Conservation (phyloP, 2,888 invertebrate species). For the Platycnemis pennipes region DNA sequence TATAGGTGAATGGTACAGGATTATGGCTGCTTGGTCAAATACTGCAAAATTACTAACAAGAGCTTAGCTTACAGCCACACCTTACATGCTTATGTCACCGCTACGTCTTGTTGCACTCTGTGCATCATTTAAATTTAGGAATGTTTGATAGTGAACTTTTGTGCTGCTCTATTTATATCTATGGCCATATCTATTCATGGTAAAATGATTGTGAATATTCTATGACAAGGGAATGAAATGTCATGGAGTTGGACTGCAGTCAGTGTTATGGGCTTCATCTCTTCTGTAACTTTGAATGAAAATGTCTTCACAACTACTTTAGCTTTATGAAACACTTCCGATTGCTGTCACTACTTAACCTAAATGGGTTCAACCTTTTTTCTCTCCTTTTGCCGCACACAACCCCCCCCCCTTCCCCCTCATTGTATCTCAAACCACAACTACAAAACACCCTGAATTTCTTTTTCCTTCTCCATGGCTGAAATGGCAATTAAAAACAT, state of each 20-base stretch:
- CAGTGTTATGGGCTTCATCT: conserved; percentile 10
- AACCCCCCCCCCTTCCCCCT: not conserved
- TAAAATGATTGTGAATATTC: not conserved
- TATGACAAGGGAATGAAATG: not conserved
- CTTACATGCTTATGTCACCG: no score
- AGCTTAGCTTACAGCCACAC: no score
- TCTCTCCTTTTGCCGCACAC: conserved; percentile 11
- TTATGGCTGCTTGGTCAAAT: no score
- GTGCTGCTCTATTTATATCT: no score
- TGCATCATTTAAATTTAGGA: no score
- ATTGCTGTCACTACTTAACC: conserved; percentile 53
- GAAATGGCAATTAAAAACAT: conserved; percentile 13
- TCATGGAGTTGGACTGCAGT: conserved; percentile 11
- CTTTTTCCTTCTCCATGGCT: conserved; percentile 56
- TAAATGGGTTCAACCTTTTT: conserved; percentile 60
- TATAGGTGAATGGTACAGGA: no score
- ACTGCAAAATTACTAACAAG: no score
- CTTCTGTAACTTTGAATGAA: conserved; percentile 11
- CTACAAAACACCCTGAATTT: not conserved
- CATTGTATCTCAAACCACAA: not conserved
- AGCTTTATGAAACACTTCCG: conserved; percentile 62
- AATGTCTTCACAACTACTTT: conserved; percentile 23
- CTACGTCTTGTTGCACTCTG: no score
- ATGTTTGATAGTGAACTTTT: no score
- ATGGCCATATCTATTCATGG: not conserved